A percentile compares a stretch with the other conserved stretches of the same genome.
These are phyloP conservation scores for Psilanteris sp. DNA, from an alignment of 1,140 invertebrate genomes.

Conservation along the genomic window DNA sequence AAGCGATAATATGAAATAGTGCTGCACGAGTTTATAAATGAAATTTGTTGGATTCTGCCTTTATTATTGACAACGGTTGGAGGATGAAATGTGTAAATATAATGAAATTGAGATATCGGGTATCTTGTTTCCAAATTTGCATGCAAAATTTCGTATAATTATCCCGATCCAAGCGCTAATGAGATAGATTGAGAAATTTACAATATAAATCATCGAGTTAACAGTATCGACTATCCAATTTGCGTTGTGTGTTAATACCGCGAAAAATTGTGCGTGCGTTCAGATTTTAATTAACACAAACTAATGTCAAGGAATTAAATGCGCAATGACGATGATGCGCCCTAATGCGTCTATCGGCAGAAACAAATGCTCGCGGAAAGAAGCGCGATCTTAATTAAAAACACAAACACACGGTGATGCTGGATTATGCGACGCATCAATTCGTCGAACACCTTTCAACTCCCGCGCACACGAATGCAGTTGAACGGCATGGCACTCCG, in stretches of 20 bases:
- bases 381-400: too few relatives aligned
- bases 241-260: not conserved
- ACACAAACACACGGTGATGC: too few relatives aligned
- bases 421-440: too few relatives aligned
- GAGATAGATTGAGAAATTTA: not conserved
- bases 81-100: slow-evolving; percentile 8
- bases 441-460: too few relatives aligned
- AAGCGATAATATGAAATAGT: slow-evolving; percentile 15
- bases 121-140: slow-evolving; percentile 3
- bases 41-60: slow-evolving; percentile 24
- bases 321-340: too few relatives aligned
- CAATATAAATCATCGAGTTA: not conserved
- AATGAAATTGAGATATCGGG: slow-evolving; percentile 11
- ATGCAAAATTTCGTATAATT: slow-evolving; percentile 2
- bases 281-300: too few relatives aligned
- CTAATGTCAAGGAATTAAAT: too few relatives aligned
- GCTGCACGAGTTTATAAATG: slow-evolving; percentile 15
- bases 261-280: too few relatives aligned
- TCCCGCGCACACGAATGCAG: too few relatives aligned
- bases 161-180: slow-evolving; percentile 1
- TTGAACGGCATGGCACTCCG: too few relatives aligned
- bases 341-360: too few relatives aligned
- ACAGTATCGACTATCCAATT: not conserved
- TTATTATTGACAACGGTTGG: slow-evolving; percentile 14
- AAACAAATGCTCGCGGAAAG: too few relatives aligned